Evolutionary conservation across 2,113 vertebrate genomes (phyloP), one percentile per base, ranked within the genome.

Genomic region (Varanus salvator): DNA sequence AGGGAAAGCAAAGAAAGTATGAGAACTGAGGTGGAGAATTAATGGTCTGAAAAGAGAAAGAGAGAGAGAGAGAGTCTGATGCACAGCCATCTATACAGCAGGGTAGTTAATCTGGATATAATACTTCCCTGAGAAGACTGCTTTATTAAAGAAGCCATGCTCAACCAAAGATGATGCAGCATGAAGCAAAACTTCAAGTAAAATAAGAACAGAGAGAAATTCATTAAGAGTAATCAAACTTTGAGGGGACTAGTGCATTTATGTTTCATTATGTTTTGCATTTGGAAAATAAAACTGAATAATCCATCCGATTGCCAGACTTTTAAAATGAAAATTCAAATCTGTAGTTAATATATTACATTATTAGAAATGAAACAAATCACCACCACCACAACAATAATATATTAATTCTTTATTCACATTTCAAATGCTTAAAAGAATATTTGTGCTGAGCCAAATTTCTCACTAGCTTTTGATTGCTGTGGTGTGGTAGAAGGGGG

Each of bases 31-130:
- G 50, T 86, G 25, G 78, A 74, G n/a, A 66, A 90, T 52, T 87
- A 87, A 83, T 90, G 72, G 60, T 52, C n/a, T 85, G 57, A 77
- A 78, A 85, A 77, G 31, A 69, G 50, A 76, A 31, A 77, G 44
- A n/a, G n/a, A n/a, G n/a, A n/a, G n/a, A n/a, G n/a, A 76, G 54
- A 34, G 60, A 78, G 57, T 60, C 25, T 69, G 48, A 78, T 50
- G 44, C n/a, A 69, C 44, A 78, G 82, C 48, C 34, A 50, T 77
- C 31, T 6, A 78, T 57, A 64, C 64, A 52, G 81, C 31, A 66
- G 80, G 29, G 21, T 31, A 64, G 54, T 76, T 76, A 12, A 76
- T 68, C 71, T 64, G 6, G 52, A 27, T 9, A 89, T 17, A 25
- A 84, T 78, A 15, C 66, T 77, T 74, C n/a, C 48, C n/a, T 54